These are phyloP conservation scores for Varecia variegata DNA, from an alignment of 2,797 vertebrate genomes.

Conservation along the genomic window DNA sequence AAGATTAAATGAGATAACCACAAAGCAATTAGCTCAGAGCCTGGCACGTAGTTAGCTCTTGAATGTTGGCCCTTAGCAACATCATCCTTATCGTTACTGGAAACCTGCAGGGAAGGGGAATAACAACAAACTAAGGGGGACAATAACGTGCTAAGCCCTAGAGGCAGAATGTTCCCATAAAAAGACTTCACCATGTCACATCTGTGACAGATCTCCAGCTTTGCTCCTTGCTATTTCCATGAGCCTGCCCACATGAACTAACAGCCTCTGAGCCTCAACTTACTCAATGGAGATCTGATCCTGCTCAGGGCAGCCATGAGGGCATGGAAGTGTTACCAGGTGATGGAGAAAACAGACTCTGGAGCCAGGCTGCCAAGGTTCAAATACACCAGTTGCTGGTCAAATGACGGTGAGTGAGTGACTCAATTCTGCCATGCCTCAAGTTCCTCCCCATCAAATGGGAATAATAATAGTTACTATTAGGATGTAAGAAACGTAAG, in stretches of 20 bases:
- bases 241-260: not conserved
- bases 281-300: not conserved
- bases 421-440: not conserved
- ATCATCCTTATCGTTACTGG: not conserved
- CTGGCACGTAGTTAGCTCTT: not conserved
- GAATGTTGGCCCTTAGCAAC: not conserved
- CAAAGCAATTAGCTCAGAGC: not conserved
- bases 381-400: accelerated
- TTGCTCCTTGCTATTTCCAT: no score
- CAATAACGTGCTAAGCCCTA: not conserved
- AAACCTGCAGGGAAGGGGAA: accelerated
- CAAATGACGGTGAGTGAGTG: not conserved
- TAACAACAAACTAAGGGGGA: not conserved
- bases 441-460: not conserved
- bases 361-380: not conserved
- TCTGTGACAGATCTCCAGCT: not conserved
- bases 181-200: not conserved
- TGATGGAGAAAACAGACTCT: accelerated
- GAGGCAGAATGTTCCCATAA: not conserved
- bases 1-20: not conserved
- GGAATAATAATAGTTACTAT: not conserved
- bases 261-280: not conserved
- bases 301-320: not conserved
- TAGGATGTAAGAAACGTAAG: not conserved
- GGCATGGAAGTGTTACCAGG: not conserved